Evolutionary conservation across 1,140 invertebrate genomes (phyloP), one percentile per base, ranked within the genome.

Genomic region (Ceratoteleas bidentatus): DNA sequence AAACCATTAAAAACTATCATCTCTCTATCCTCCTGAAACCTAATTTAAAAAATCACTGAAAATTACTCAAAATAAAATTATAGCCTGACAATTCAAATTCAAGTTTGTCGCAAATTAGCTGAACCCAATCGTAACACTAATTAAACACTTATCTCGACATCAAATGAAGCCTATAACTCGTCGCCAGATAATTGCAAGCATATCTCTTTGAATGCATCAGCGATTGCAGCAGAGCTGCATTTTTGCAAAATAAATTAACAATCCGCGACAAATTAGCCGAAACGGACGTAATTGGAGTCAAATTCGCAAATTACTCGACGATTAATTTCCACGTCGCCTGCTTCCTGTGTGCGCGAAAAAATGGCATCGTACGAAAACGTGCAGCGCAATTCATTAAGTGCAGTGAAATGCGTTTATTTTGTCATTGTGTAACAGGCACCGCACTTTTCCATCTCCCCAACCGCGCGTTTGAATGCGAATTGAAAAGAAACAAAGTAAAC

Each of bases 401-500:
- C 34, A 38, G 60, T 58, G 60, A 65, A 74, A 74, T 6, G 61
- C 70, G 34, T 54, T 65, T 52, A 58, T 74, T 62, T 60, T 7
- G 15, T n/a, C 15, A 70, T 70, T 70, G 54, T 65, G 61, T 60
- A 74, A 74, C 13, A 52, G 53, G 14, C 32, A 34, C 15, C 16
- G 38, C 8, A 4, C 45, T 58, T 58, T 60, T 53, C 34, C n/a
- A 60, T 57, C 43, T 36, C 32, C 15, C 24, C 40, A n/a, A 54
- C 15, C 45, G 38, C 50, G 50, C 45, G 36, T 47, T 56, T 38
- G 14, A 54, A 62, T 45, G 33, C 43, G 43, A 53, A 62, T 16
- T 6, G 15, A 49, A 57, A 76, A 76, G 60, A 15, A 53, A 50
- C 61, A 32, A 47, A 33, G 15, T 53, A 13, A 66, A 54, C 64